Conservation (phyloP, 2,888 invertebrate genomes). For the Sminthurides aquaticus region DNA sequence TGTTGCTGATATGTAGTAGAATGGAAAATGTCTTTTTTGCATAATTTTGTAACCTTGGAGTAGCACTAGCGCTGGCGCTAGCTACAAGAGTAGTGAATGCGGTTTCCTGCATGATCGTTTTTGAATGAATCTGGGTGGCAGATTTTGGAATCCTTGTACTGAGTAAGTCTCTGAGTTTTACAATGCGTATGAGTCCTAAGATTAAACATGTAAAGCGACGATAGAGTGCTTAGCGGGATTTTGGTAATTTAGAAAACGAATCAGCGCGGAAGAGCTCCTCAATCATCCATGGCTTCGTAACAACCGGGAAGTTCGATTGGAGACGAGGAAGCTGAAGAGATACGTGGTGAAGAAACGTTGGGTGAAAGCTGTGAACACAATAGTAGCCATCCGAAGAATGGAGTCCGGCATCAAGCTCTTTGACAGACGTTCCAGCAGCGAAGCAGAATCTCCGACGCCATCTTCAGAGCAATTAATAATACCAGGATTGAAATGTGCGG, state of each 20-base stretch:
- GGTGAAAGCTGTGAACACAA: constrained; percentile 82
- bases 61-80: too few relatives aligned
- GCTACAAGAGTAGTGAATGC: too few relatives aligned
- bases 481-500: not conserved
- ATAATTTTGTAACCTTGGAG: too few relatives aligned
- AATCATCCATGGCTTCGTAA: constrained; percentile 77
- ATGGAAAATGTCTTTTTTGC: too few relatives aligned
- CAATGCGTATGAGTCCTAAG: too few relatives aligned
- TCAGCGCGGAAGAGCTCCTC: constrained; percentile 75
- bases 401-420: constrained; percentile 10
- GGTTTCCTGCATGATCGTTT: too few relatives aligned
- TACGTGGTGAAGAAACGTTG: constrained; percentile 85
- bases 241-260: constrained; percentile 60
- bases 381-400: constrained; percentile 77
- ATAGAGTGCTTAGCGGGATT: too few relatives aligned
- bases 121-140: too few relatives aligned
- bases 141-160: too few relatives aligned
- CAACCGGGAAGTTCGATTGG: constrained; percentile 49
- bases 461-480: not conserved
- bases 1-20: too few relatives aligned
- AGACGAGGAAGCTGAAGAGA: constrained; percentile 71
- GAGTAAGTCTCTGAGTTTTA: too few relatives aligned
- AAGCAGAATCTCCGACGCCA: not conserved
- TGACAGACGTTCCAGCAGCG: not conserved
- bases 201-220: too few relatives aligned